phyloP scores from a whole-genome alignment of 1,140 invertebrate species.

The Antheraea pernyi region DNA sequence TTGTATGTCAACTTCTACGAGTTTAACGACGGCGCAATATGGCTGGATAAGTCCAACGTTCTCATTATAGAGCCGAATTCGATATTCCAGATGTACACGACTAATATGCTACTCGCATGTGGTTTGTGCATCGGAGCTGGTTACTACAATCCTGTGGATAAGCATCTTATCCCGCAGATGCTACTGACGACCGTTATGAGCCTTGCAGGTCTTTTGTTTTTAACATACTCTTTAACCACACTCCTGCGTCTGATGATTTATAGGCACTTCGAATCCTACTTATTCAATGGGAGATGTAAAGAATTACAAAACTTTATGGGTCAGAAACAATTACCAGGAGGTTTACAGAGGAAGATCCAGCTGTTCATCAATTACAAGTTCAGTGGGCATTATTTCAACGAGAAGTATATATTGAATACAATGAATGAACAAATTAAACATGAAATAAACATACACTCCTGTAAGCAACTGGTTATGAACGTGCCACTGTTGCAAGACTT shows the following conservation, averaged over 20 bases:
- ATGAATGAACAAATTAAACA: slow-evolving; percentile 52
- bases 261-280: slow-evolving; percentile 25
- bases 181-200: slow-evolving; percentile 26
- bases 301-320: slow-evolving; percentile 40
- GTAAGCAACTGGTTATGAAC: slow-evolving; percentile 37
- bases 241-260: slow-evolving; percentile 41
- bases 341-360: slow-evolving; percentile 36
- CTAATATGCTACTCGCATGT: slow-evolving; percentile 34
- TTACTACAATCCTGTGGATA: slow-evolving; percentile 30
- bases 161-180: slow-evolving; percentile 22
- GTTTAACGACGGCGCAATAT: slow-evolving; percentile 6
- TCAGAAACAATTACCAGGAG: slow-evolving; percentile 31
- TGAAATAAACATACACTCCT: slow-evolving; percentile 48
- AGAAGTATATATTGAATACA: slow-evolving; percentile 37
- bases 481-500: slow-evolving; percentile 44
- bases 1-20: slow-evolving; percentile 31
- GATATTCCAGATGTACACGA: slow-evolving; percentile 31
- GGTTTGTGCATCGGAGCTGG: slow-evolving; percentile 36
- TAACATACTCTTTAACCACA: slow-evolving; percentile 36
- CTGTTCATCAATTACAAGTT: slow-evolving; percentile 44
- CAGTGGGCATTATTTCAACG: slow-evolving; percentile 40
- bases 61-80: slow-evolving; percentile 7
- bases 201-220: slow-evolving; percentile 35
- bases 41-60: slow-evolving; percentile 23
- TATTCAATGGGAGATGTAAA: slow-evolving; percentile 36